phyloP scores from a whole-genome alignment of 2,797 vertebrate species.

The Nasua narica region DNA sequence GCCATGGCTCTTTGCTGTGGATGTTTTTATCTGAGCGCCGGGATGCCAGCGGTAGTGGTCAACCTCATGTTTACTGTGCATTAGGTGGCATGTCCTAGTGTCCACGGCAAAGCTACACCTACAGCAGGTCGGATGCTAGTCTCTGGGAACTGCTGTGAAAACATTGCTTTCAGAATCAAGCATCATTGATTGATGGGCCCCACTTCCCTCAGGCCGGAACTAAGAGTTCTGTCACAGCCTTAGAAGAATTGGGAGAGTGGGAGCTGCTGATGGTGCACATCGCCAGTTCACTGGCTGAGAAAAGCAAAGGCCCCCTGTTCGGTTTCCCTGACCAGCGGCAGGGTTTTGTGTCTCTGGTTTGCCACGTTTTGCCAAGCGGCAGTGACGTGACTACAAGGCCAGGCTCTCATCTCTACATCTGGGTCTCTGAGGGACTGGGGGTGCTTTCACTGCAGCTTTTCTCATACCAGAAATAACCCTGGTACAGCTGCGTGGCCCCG shows the following conservation, averaged over 20 bases:
- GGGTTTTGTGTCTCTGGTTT: background rate
- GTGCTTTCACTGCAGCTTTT: background rate
- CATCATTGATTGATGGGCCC: background rate
- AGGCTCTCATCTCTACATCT: background rate
- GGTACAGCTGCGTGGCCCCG: background rate
- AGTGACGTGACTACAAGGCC: fast-evolving
- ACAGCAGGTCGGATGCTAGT: background rate
- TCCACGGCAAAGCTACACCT: background rate
- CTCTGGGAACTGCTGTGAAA: background rate
- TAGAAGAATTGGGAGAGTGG: background rate
- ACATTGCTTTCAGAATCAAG: background rate
- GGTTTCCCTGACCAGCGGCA: background rate
- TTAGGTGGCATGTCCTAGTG: background rate
- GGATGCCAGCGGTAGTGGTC: background rate
- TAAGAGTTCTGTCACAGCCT: background rate
- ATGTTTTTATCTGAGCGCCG: background rate
- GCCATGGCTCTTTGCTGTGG: background rate
- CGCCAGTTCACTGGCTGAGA: background rate
- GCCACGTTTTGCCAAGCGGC: background rate
- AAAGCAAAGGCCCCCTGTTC: background rate
- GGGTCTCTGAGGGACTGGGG: background rate
- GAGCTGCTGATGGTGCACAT: background rate
- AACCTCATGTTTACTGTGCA: background rate
- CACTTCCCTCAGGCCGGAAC: background rate
- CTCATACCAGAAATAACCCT: background rate